Evolutionary conservation across 1,140 invertebrate genomes (phyloP), one percentile per base, ranked within the genome.

Genomic region (Bombus sibiricus): DNA sequence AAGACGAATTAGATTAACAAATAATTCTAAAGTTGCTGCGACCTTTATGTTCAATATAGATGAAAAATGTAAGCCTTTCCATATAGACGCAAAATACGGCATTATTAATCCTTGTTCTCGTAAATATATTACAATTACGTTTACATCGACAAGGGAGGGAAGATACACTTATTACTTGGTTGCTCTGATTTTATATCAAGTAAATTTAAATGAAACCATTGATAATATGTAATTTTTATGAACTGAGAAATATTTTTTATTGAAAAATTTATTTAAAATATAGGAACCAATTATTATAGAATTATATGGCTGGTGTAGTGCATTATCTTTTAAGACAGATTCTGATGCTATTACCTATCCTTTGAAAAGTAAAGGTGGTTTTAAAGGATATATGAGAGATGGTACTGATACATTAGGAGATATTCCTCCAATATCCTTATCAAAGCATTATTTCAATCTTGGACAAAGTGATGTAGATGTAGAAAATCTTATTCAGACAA

Each of bases 251-350:
- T 59, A 53, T 18, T 76, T n/a, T 59, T 62, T 39, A 13, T 28
- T 47, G n/a, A 81, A 32, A n/a, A 66, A 18, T 86, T 87, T 77
- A 10, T 73, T 32, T 39, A n/a, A 81, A 76, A 69, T 74, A 74
- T 57, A 94, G 93, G 71, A 87, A 43, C 93, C 94, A 53, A 91
- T 94, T 75, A 86, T 91, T 47, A 83, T 94, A n/a, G 89, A 92
- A 76, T 73, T 94, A n/a, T 91, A 92, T 59, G 93, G 93, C 1
- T 89, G 90, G 8, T 89, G 81, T 59, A 83, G 57, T 18, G 25
- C 57, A 32, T 2, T 28, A 28, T 43, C 39, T 80, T 53, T 3
- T 78, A 81, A 81, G 76, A 47, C 57, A 41, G 28, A 71, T 9
- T 25, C 68, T 34, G 41, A 32, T 34, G 43, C 68, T n/a, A 84